Conservation (phyloP, 2,888 invertebrate genomes). For the Parnassius orleans region DNA sequence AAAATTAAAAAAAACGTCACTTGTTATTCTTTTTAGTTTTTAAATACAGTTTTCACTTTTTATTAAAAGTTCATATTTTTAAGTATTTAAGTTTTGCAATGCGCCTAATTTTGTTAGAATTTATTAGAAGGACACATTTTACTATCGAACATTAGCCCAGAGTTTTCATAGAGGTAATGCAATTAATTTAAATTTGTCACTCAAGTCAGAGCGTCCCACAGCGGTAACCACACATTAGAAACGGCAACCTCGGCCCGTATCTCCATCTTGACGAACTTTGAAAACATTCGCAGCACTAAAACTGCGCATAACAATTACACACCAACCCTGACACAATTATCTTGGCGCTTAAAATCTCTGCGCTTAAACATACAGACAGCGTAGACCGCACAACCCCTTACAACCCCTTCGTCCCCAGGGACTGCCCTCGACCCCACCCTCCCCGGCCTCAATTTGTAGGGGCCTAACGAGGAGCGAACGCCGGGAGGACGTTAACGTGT, state of each 20-base stretch:
- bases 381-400: conserved; percentile 36
- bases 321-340: conserved; percentile 27
- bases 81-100: no score
- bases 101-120: no score
- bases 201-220: conserved; percentile 4
- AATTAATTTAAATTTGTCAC: conserved; percentile 19
- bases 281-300: conserved; percentile 27
- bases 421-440: conserved; percentile 30
- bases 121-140: no score
- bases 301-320: conserved; percentile 25
- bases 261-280: conserved; percentile 29
- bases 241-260: conserved; percentile 11
- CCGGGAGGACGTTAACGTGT: conserved; percentile 43
- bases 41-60: no score
- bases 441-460: conserved; percentile 49
- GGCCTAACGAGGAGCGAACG: conserved; percentile 65
- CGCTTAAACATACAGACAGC: conserved; percentile 28
- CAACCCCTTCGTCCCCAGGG: conserved; percentile 25
- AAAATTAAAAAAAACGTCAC: no score
- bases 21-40: no score
- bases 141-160: no score
- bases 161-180: background rate
- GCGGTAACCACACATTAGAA: conserved; percentile 3
- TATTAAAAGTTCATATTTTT: no score
- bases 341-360: conserved; percentile 26